Base-by-base conservation (phyloP, 2,888 invertebrate genomes). In the Monochamus alternatus region DNA sequence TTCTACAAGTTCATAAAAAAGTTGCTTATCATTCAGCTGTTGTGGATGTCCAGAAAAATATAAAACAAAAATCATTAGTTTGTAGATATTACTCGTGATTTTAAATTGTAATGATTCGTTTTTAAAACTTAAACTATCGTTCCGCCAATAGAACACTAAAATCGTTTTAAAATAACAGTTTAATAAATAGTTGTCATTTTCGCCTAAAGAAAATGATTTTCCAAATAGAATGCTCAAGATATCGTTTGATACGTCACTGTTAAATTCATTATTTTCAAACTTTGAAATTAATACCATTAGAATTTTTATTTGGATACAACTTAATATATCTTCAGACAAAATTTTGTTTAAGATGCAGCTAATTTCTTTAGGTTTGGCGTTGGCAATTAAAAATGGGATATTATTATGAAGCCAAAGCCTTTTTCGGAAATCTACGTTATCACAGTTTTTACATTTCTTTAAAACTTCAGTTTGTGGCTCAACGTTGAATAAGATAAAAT, bases 321-420 rank as follows among this genome's bases (percentile, higher is more conserved):
- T 78, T 1, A 80, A 75, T 14, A 80, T 8, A 32, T 71, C 32
- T 47, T 63, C 38, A 14, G 55, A 63, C 4, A 79, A 59, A 63
- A 81, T 63, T 14, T 60, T 44, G 10, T 78, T 47, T 51, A 85
- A 75, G 51, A 82, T 30, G 55, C 43, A n/a, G n/a, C 73, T 73
- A 51, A 80, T 74, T 22, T 76, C 44, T 8, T 60, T 32, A 30
- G 76, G 32, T 32, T 69, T 58, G 14, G 80, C 66, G 66, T 80
- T 77, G 55, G 69, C 65, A 31, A 84, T 32, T 44, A 83, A 63
- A 67, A 78, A 80, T 4, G 84, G 79, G 32, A 84, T 44, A 75
- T 85, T 80, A 74, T 83, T 84, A 71, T 83, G 78, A 5, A 81
- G 73, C 84, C 83, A 84, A 65, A 85, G 59, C 59, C 83, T 77